A percentile compares a stretch with the other conserved stretches of the same genome.
Conservation (phyloP, 2,797 vertebrate genomes). For the Argya squamiceps region DNA sequence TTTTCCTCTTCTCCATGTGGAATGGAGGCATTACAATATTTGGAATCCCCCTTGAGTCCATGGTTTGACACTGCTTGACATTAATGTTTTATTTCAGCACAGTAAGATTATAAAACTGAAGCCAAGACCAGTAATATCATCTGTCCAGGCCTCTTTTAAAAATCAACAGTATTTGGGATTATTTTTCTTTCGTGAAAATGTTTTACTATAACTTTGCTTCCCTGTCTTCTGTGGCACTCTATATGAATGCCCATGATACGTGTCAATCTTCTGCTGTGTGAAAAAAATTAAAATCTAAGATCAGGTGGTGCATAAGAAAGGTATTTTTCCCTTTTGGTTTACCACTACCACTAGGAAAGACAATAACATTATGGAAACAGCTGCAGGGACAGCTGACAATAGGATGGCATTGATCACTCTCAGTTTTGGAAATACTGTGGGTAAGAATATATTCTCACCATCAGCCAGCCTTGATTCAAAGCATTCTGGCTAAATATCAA, state of each 20-base stretch:
- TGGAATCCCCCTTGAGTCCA: background rate
- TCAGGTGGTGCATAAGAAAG: background rate
- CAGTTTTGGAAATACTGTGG: background rate
- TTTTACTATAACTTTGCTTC: background rate
- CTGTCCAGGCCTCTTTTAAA: background rate
- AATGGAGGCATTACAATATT: background rate
- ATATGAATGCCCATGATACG: background rate
- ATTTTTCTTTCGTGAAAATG: background rate
- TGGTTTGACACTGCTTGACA: background rate
- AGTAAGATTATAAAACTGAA: background rate
- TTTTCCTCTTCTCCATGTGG: background rate
- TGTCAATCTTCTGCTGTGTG: background rate
- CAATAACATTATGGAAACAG: background rate
- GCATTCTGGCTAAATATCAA: background rate
- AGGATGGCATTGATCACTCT: background rate
- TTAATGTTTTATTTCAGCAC: background rate
- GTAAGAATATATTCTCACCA: background rate
- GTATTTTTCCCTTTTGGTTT: background rate
- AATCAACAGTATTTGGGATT: background rate
- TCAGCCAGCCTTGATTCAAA: background rate
- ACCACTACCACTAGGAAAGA: background rate
- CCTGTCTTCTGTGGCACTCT: background rate
- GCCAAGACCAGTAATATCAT: background rate
- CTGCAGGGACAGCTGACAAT: background rate
- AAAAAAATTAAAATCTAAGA: background rate